Conservation (phyloP, 2,888 invertebrate genomes). For the Acanthococcus lagerstroemiae region DNA sequence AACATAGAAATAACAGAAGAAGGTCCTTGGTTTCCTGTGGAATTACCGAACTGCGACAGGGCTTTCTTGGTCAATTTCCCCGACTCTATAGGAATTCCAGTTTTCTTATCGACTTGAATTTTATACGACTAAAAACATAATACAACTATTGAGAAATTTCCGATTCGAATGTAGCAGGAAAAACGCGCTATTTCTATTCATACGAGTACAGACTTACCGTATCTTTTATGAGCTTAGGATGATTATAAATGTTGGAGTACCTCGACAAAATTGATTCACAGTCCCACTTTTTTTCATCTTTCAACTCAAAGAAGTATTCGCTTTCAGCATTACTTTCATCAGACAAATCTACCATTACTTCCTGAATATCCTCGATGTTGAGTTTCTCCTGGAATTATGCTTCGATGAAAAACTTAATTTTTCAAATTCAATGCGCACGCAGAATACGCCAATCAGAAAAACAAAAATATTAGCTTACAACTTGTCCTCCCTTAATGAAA, state of each 20-base stretch:
- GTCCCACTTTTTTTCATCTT: constrained; percentile 49
- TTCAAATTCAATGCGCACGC: not conserved
- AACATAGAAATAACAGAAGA: constrained; percentile 58
- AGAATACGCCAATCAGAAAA: not conserved
- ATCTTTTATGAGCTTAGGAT: constrained; percentile 75
- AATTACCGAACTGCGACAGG: constrained; percentile 47
- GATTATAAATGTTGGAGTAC: constrained; percentile 84
- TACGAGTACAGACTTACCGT: constrained; percentile 45
- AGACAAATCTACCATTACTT: constrained; percentile 2
- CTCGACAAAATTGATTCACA: constrained; percentile 85
- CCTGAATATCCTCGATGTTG: not conserved
- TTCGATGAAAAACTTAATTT: not conserved
- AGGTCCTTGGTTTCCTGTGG: constrained; percentile 37
- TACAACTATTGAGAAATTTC: constrained; percentile 22
- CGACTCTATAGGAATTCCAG: constrained; percentile 61
- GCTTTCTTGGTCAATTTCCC: constrained; percentile 59
- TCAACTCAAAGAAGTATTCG: constrained; percentile 46
- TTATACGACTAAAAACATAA: constrained; percentile 43
- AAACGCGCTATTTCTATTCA: too few species aligned
- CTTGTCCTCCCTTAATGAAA: constrained; percentile 53
- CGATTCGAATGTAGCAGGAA: not conserved
- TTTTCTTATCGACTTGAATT: constrained; percentile 60
- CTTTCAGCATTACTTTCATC: constrained; percentile 44
- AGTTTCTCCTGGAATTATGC: constrained; percentile 18
- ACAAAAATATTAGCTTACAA: constrained; percentile 34